These are phyloP conservation scores for Pantherophis alleghaniensis DNA, from an alignment of 2,797 vertebrate species.

Conservation along the genomic window DNA sequence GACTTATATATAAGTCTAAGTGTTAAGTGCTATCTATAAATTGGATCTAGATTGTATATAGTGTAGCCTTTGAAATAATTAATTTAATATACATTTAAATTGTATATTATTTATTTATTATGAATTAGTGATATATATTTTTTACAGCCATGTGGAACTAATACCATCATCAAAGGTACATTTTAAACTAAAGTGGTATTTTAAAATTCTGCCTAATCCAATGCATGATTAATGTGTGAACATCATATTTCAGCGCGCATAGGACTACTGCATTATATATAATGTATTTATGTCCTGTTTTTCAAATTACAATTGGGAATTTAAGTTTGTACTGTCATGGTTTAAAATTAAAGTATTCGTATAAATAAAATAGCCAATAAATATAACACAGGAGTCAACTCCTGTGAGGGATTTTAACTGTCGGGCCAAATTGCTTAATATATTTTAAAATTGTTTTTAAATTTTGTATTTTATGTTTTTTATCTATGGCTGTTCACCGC, in stretches of 20 bases:
- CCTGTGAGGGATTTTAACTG: no score
- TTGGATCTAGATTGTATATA: not conserved
- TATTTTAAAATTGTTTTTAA: no score
- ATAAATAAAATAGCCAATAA: not conserved
- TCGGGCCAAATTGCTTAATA: no score
- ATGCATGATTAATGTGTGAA: not conserved
- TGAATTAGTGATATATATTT: not conserved
- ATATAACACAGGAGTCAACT: not conserved
- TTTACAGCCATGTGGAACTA: not conserved
- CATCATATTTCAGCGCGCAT: not conserved
- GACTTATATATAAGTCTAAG: no score
- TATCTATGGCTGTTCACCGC: no score
- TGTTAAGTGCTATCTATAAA: not conserved
- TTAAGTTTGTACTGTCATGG: not conserved
- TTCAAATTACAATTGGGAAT: not conserved
- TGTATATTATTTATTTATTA: no score
- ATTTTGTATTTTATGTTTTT: no score
- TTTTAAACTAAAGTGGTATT: not conserved
- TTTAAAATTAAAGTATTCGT: not conserved
- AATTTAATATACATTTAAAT: not conserved
- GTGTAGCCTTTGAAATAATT: not conserved
- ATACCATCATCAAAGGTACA: not conserved
- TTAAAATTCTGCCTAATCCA: not conserved
- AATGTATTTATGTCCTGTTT: not conserved
- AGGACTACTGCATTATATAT: not conserved